Base-by-base conservation (phyloP, 2,113 vertebrate genomes). In the Falcunculus frontatus region DNA sequence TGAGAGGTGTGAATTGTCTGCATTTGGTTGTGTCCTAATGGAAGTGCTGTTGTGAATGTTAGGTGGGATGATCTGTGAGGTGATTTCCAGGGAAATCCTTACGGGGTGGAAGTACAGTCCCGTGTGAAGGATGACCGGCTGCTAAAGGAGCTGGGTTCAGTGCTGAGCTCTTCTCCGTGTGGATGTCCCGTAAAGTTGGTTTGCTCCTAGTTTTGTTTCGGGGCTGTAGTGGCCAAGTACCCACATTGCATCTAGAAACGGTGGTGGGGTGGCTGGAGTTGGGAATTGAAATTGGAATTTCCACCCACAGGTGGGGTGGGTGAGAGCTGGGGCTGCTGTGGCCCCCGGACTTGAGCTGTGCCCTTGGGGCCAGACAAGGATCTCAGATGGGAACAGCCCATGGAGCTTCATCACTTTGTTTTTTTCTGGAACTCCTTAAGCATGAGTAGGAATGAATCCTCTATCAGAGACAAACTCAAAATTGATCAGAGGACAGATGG, bases 261-360 rank as follows among this genome's bases (percentile, higher is more conserved):
- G 1, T 27, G 44, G 29, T 87, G 37, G 13, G 9, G 13, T 63
- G 21, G 15, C 18, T 5, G 16, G 26, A 52, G 41, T 2, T 2
- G 1, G 32, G 27, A 78, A 44, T 27, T 59, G 41, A 35, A 35
- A 50, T 18, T 27, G 37, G 37, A 59, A 44, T 44, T 77, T 50
- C 39, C 7, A 7, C 39, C 47, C 8, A 0, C 5, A 33, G 23
- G 30, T 8, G 6, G 10, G 2, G 2, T 46, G 42, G 16, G 33
- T 76, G 10, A 0, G 1, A 16, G 20, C 4, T 1, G 2, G 52
- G 65, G 56, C 29, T 53, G 29, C 53, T 68, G 53, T 35, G 33
- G 53, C 62, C 49, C 32, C 6, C 10, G 39, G 32, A 53, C 10
- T 30, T 27, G 27, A 62, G 30, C 18, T 70, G 47, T 17, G 39